Base-by-base conservation (phyloP, 2,113 vertebrate genomes). In the Triplophysa rosa region DNA sequence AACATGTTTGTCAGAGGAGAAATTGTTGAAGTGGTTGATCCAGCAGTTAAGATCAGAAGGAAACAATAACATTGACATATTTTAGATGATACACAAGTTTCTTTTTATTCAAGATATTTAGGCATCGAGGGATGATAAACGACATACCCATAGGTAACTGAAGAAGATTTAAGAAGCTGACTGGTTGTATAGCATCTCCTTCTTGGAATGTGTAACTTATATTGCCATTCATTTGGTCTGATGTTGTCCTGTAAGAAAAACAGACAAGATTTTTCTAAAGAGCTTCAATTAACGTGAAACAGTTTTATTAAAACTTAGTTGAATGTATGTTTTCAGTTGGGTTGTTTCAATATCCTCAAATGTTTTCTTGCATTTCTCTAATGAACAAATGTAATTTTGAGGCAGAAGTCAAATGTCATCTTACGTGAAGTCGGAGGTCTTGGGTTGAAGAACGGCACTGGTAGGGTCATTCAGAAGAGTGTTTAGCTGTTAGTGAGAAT, bases 401-500 rank as follows among this genome's bases (percentile, higher is more conserved):
- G 12, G 45, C 1, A 54, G 1, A 70, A 56, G 29, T n/a, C 3
- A 56, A 4, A n/a, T n/a, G 6, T 1, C 1, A 16, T 29, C 69
- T 58, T 58, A 71, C 69, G 2, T 14, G 6, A 71, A 73, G 11
- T 17, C 14, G 1, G 29, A 61, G 4, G 54, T 59, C 0, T 9
- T 59, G 26, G n/a, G 29, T 14, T n/a, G 2, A 3, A 72, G 59
- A 0, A 1, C 4, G 2, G 4, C 1, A 9, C 4, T 59, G 12
- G 5, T 11, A 13, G 70, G 70, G 13, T 73, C 54, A 40, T 73
- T 73, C 54, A 73, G 52, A 42, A 73, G 70, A 59, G 54, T 59
- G 33, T 73, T 73, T 19, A 73, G n/a, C 70, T 73, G 70, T 33
- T 33, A 33, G 33, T 33, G 3, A 56, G 24, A 61, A n/a, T 49